Conservation (phyloP, 2,113 vertebrate species). For the Tauraco erythrolophus region DNA sequence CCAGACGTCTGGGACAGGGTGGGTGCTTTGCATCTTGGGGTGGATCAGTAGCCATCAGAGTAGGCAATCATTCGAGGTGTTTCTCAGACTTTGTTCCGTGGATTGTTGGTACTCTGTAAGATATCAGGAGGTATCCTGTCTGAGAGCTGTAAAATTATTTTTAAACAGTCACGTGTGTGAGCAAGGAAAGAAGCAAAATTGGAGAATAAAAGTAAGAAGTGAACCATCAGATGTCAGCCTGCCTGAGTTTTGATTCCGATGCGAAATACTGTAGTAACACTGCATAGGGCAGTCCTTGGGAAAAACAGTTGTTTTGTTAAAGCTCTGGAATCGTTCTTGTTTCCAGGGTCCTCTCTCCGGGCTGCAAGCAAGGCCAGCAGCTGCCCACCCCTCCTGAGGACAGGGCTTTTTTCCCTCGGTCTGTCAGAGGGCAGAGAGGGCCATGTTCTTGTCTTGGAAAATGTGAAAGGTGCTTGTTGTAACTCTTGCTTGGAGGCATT, state of each 20-base stretch:
- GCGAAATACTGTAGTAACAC: background rate
- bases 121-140: background rate
- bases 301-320: background rate
- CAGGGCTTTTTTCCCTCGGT: accelerated
- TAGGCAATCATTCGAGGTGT: background rate
- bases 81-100: background rate
- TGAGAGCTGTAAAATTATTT: background rate
- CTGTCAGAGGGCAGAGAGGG: background rate
- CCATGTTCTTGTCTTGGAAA: background rate
- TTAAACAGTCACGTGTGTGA: accelerated
- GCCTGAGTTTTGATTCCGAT: background rate
- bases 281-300: background rate
- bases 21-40: background rate
- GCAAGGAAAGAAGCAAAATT: background rate
- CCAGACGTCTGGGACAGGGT: background rate
- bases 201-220: background rate
- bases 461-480: background rate
- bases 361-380: background rate
- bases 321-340: background rate
- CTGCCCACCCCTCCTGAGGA: background rate
- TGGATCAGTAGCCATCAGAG: background rate
- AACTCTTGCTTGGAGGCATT: background rate
- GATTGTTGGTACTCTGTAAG: background rate
- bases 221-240: background rate
- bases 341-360: background rate